These are phyloP conservation scores for Tineola bisselliella DNA, from an alignment of 2,888 invertebrate species.

Conservation along the genomic window DNA sequence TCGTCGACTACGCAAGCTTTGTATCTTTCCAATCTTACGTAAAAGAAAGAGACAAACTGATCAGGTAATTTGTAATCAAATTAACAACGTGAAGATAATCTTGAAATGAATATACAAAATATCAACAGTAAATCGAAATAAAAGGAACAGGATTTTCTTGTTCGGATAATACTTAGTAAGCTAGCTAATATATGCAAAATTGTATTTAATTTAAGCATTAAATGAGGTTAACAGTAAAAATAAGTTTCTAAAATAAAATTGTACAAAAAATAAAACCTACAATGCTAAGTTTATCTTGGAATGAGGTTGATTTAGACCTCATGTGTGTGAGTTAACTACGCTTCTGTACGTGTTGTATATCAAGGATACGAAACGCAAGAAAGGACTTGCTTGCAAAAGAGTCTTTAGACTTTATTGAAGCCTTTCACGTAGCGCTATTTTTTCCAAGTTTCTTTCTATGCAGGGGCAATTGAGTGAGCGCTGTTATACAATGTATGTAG, in stretches of 20 bases:
- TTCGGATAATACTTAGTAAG: neutral
- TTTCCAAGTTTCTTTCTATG: neutral
- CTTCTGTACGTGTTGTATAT: no score
- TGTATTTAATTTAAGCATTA: neutral
- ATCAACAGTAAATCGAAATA: neutral
- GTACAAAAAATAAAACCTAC: no score
- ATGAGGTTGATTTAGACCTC: neutral
- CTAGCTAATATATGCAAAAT: neutral
- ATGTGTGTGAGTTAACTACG: neutral
- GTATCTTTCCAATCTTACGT: no score
- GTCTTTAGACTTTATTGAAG: constrained; percentile 1
- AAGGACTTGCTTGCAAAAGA: neutral
- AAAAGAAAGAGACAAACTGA: no score
- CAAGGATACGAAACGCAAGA: neutral
- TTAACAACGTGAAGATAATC: no score
- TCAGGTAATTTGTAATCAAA: no score
- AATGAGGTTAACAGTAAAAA: neutral
- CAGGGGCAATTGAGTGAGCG: neutral
- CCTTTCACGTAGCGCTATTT: constrained; percentile 8
- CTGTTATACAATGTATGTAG: no score
- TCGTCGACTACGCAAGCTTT: no score
- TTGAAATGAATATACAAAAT: no score
- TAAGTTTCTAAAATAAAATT: neutral
- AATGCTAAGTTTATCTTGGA: no score
- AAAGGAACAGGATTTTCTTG: neutral